Evolutionary conservation across 2,113 vertebrate species (phyloP).

Genomic region (Corythornis vintsioides): DNA sequence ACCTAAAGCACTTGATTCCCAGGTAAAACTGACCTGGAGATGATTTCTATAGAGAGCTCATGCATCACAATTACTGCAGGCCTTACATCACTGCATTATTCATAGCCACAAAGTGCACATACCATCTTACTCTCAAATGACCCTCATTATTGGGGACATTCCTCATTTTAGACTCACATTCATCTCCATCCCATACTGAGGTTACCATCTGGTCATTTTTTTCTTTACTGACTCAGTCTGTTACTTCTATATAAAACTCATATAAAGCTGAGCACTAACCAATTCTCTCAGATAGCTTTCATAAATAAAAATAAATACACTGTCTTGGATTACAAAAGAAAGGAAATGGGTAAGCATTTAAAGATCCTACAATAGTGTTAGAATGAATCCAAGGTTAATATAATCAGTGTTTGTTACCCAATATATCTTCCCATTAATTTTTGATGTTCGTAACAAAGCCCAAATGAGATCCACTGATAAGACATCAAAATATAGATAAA

Average conservation of each 20-base stretch:
- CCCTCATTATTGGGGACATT: constrained; percentile 41
- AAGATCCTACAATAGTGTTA: background rate
- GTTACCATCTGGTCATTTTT: constrained; percentile 50
- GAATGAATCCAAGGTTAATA: constrained; percentile 9
- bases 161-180: constrained; percentile 58
- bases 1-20: constrained; percentile 19
- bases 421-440: constrained; percentile 7
- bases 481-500: background rate
- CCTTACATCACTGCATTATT: constrained; percentile 55
- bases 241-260: constrained; percentile 46
- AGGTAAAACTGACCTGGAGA: background rate
- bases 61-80: constrained; percentile 36
- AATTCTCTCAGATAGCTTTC: constrained; percentile 25
- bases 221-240: constrained; percentile 3
- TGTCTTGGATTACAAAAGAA: background rate
- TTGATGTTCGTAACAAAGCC: background rate
- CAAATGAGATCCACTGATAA: background rate
- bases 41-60: constrained; percentile 39
- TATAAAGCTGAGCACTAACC: constrained; percentile 23
- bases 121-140: constrained; percentile 36
- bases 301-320: constrained; percentile 59
- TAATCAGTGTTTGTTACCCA: background rate
- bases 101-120: constrained; percentile 45
- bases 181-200: constrained; percentile 42
- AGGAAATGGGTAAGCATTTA: background rate